phyloP scores from a whole-genome alignment of 2,888 invertebrate genomes.

The Bombylius discolor region DNA sequence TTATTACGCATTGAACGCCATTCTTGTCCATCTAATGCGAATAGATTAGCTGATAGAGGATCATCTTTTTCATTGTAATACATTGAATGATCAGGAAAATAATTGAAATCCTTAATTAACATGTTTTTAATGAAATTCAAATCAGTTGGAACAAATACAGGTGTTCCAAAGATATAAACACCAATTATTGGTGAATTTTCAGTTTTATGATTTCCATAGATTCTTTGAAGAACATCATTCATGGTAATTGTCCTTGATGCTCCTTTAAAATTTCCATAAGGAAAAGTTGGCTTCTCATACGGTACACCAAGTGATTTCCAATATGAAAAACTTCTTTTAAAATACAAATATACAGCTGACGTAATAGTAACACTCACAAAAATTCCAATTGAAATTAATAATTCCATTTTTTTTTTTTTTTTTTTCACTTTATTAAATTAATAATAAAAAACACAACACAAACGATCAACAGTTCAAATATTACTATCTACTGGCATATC shows the following conservation, averaged over 20 bases:
- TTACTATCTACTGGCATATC: too few species aligned
- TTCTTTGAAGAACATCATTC: constrained; percentile 21
- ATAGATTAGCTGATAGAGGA: constrained; percentile 28
- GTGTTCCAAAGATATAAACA: constrained; percentile 21
- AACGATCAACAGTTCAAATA: too few species aligned
- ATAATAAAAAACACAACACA: too few species aligned
- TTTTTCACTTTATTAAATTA: too few species aligned
- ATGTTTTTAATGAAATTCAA: constrained; percentile 28
- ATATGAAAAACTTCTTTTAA: constrained; percentile 17
- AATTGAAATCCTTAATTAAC: constrained; percentile 31
- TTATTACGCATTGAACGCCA: constrained; percentile 36
- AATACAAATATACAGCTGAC: not conserved
- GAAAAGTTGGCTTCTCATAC: constrained; percentile 24
- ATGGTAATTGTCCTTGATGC: constrained; percentile 16
- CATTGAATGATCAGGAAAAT: constrained; percentile 28
- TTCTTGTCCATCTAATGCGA: constrained; percentile 27
- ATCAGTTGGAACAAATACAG: constrained; percentile 21
- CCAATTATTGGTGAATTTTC: constrained; percentile 20
- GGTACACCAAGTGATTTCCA: constrained; percentile 24
- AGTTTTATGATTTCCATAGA: constrained; percentile 17
- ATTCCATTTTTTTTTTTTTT: not conserved
- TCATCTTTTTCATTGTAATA: constrained; percentile 18
- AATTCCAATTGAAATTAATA: not conserved
- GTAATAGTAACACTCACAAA: not conserved
- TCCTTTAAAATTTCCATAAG: constrained; percentile 21